Evolutionary conservation across 2,888 invertebrate species (phyloP).

Genomic region (Drosophila sordidula): DNA sequence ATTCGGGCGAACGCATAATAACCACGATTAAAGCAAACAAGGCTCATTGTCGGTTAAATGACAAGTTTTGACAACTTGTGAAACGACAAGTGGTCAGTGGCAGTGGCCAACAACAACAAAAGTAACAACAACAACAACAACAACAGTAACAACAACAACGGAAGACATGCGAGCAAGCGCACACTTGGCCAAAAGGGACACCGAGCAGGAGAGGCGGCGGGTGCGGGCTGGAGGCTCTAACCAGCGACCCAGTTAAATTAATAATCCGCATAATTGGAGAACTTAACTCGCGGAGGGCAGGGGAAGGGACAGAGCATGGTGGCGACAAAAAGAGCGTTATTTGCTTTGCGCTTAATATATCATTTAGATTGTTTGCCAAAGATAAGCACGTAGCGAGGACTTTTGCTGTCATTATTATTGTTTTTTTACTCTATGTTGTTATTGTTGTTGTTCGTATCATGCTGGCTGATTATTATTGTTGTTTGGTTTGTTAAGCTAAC

Average conservation of each 20-base stretch:
- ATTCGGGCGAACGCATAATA: conserved; percentile 78
- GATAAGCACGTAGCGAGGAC: conserved; percentile 79
- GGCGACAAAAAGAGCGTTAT: conserved; percentile 74
- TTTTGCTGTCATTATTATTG: conserved; percentile 74
- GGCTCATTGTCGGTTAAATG: conserved; percentile 84
- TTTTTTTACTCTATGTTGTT: conserved; percentile 21
- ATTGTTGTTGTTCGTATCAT: conserved; percentile 24
- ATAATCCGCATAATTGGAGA: conserved; percentile 85
- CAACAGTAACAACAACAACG: conserved; percentile 8
- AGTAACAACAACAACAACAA: conserved; percentile 6
- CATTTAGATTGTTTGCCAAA: conserved; percentile 84
- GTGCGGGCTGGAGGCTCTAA: conserved; percentile 20
- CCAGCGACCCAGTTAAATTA: conserved; percentile 84
- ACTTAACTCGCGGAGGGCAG: conserved; percentile 73
- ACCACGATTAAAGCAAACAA: conserved; percentile 84
- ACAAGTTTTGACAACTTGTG: conserved; percentile 84
- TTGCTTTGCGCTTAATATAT: conserved; percentile 85
- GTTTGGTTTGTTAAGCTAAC: conserved; percentile 26
- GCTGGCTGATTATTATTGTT: conserved; percentile 32
- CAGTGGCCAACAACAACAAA: conserved; percentile 32
- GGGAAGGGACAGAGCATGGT: conserved; percentile 40
- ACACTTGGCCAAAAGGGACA: conserved; percentile 16
- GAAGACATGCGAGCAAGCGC: conserved; percentile 26
- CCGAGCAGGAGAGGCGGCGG: neutral
- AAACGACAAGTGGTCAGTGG: conserved; percentile 77